These are phyloP conservation scores for Amphiprion ocellaris DNA, from an alignment of 2,113 vertebrate species.

Conservation along the genomic window DNA sequence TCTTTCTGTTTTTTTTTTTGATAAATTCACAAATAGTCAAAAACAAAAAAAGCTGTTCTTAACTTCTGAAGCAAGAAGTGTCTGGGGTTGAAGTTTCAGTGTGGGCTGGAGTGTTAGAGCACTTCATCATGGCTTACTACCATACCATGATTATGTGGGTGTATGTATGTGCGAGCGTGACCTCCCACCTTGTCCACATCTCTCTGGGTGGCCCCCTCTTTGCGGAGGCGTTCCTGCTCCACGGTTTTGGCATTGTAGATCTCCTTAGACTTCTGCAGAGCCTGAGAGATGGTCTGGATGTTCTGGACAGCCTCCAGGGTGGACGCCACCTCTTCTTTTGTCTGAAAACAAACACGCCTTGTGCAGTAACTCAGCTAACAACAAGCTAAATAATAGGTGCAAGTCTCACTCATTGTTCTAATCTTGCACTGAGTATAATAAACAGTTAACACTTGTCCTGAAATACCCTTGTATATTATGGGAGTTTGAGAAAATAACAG, in stretches of 20 bases:
- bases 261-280: conserved; percentile 97
- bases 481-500: not conserved
- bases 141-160: conserved; percentile 49
- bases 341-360: conserved; percentile 77
- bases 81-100: conserved; percentile 42
- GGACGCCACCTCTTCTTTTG: conserved; percentile 97
- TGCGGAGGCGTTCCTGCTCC: conserved; percentile 95
- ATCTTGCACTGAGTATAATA: not conserved
- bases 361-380: conserved; percentile 3
- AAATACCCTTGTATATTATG: conserved; percentile 26
- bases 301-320: conserved; percentile 96
- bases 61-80: conserved; percentile 26
- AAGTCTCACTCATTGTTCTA: conserved; percentile 5
- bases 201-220: conserved; percentile 95
- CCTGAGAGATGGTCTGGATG: conserved; percentile 94
- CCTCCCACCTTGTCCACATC: conserved; percentile 94
- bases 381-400: conserved; percentile 1
- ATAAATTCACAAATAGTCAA: not conserved
- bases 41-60: conserved; percentile 14
- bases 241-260: conserved; percentile 94
- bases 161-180: conserved; percentile 42
- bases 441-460: conserved; percentile 20
- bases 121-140: conserved; percentile 65
- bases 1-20: conserved; percentile 19
- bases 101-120: conserved; percentile 9